Conservation (phyloP, 2,888 invertebrate species). For the Mesorhabditis sp. region DNA sequence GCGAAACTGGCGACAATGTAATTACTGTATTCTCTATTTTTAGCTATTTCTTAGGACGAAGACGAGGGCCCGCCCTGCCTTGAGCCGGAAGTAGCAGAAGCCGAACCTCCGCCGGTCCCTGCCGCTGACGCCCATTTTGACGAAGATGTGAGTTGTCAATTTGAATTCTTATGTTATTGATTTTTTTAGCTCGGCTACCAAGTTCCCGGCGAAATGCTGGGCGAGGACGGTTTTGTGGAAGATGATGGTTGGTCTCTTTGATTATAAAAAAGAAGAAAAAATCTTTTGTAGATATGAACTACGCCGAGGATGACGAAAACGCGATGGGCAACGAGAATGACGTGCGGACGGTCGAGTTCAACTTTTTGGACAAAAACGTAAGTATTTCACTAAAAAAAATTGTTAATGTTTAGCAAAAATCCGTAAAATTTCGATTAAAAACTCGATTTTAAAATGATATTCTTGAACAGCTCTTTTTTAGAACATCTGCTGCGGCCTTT, state of each 20-base stretch:
- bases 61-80: constrained; percentile 31
- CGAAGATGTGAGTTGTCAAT: not conserved
- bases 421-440: not conserved
- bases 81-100: constrained; percentile 24
- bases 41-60: constrained; percentile 7
- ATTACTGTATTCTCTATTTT: too few relatives aligned
- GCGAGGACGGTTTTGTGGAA: constrained; percentile 11
- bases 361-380: constrained; percentile 37
- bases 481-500: constrained; percentile 54
- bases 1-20: too few relatives aligned
- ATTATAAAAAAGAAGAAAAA: constrained; percentile 9
- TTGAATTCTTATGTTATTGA: constrained; percentile 4
- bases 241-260: constrained; percentile 10
- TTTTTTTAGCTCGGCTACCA: constrained; percentile 14
- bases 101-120: constrained; percentile 17
- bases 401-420: not conserved
- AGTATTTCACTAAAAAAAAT: constrained; percentile 3
- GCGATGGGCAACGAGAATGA: constrained; percentile 16
- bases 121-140: constrained; percentile 2
- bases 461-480: constrained; percentile 1
- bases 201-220: constrained; percentile 19
- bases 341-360: constrained; percentile 38
- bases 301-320: constrained; percentile 8
- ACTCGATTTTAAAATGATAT: too few relatives aligned
- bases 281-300: constrained; percentile 2